phyloP scores from a whole-genome alignment of 2,888 invertebrate species.

The Stictocephala bisonia region DNA sequence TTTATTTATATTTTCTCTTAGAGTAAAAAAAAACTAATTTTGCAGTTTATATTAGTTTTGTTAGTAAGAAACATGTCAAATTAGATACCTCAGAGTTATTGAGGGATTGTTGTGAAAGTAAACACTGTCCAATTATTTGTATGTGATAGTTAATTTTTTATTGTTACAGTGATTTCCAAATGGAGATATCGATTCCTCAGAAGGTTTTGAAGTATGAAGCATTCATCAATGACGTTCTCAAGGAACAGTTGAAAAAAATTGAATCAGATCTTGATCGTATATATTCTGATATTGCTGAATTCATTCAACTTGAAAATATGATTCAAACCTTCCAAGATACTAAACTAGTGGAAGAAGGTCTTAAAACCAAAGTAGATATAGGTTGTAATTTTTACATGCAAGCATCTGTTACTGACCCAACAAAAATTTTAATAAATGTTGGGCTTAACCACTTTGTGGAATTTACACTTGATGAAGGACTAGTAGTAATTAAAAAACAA shows the following conservation, averaged over 20 bases:
- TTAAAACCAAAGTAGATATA: constrained; percentile 80
- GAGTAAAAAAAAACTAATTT: too few relatives aligned
- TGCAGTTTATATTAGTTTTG: too few relatives aligned
- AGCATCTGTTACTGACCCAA: constrained; percentile 75
- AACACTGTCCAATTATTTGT: too few relatives aligned
- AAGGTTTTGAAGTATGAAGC: constrained; percentile 72
- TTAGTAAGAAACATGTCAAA: too few relatives aligned
- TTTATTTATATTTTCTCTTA: too few relatives aligned
- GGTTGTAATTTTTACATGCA: constrained; percentile 89
- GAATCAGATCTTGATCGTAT: constrained; percentile 71
- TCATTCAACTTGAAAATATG: constrained; percentile 77
- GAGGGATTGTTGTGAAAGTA: too few relatives aligned
- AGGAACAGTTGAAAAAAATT: constrained; percentile 74
- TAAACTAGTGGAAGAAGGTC: constrained; percentile 68
- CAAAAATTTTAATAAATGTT: constrained; percentile 76
- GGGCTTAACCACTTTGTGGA: constrained; percentile 83
- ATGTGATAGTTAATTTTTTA: too few relatives aligned
- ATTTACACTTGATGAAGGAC: constrained; percentile 77
- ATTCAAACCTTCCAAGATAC: constrained; percentile 73
- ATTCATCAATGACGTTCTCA: constrained; percentile 82
- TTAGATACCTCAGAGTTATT: too few relatives aligned
- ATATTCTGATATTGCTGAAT: constrained; percentile 77
- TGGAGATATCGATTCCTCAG: constrained; percentile 54
- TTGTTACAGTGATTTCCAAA: too few relatives aligned
- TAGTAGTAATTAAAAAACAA: constrained; percentile 76